phyloP scores from a whole-genome alignment of 2,888 invertebrate genomes.

The Andricus quercusramuli region DNA sequence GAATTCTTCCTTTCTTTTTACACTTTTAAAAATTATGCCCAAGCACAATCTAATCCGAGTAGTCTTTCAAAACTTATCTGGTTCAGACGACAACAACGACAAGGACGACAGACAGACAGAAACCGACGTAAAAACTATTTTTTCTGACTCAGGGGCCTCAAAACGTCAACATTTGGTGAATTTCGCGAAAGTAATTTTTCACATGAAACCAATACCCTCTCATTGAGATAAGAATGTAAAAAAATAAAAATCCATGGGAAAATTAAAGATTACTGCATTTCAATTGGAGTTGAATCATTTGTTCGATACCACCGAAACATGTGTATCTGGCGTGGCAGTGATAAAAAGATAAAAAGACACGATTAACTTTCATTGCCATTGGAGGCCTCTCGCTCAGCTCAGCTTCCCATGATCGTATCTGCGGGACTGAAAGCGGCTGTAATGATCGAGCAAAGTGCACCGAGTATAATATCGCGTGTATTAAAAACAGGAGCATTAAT shows the following conservation, averaged over 20 bases:
- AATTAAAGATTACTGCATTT: not conserved
- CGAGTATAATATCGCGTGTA: constrained; percentile 24
- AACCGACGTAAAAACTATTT: too few species aligned
- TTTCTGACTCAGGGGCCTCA: too few species aligned
- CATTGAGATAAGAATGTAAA: not conserved
- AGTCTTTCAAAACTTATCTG: too few species aligned
- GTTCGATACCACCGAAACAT: constrained; percentile 16
- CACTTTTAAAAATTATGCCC: too few species aligned
- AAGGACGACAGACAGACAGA: too few species aligned
- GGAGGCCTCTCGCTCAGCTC: constrained; percentile 21
- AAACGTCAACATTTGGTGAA: too few species aligned
- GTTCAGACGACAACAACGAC: too few species aligned
- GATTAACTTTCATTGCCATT: constrained; percentile 35
- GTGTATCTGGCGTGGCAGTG: constrained; percentile 20
- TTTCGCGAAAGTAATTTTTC: not conserved
- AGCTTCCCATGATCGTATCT: constrained; percentile 35
- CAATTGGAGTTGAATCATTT: not conserved
- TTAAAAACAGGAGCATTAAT: constrained; percentile 37
- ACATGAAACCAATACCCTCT: too few species aligned
- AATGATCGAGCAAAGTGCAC: constrained; percentile 26
- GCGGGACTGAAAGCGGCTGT: constrained; percentile 20
- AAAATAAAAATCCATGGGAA: not conserved
- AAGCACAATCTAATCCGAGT: too few species aligned
- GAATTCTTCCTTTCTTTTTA: too few species aligned
- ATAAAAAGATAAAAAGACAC: constrained; percentile 27